A percentile compares a stretch with the other conserved stretches of the same genome.
These are phyloP conservation scores for Numenius arquata DNA, from an alignment of 2,113 vertebrate species.

Conservation along the genomic window DNA sequence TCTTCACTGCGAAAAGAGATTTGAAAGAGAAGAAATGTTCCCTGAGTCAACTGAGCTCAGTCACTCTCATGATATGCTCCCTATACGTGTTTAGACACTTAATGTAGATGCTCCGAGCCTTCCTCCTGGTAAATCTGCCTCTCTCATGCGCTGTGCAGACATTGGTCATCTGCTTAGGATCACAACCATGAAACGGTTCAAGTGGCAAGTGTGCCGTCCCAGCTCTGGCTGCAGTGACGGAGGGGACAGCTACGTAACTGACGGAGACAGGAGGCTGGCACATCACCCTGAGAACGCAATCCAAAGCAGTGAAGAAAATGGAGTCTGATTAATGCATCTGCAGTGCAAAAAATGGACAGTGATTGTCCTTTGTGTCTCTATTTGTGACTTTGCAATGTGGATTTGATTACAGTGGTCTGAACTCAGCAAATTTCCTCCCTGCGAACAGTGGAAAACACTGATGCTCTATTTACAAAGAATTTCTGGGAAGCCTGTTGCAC, in stretches of 20 bases:
- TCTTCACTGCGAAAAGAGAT: neutral
- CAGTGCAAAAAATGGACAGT: neutral
- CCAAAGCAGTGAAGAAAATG: conserved; percentile 1
- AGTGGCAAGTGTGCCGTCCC: neutral
- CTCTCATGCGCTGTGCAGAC: neutral
- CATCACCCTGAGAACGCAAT: neutral
- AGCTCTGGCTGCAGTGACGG: neutral
- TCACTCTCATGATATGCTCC: neutral
- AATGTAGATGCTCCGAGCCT: neutral
- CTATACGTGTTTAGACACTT: neutral
- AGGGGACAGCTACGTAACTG: rapidly evolving
- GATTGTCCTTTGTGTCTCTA: conserved; percentile 10
- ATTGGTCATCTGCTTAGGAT: neutral
- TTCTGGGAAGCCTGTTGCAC: conserved; percentile 51
- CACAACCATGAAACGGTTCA: neutral
- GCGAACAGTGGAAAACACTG: conserved; percentile 2
- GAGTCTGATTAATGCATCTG: neutral
- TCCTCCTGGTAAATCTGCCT: neutral
- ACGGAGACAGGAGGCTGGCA: neutral
- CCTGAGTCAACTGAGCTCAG: neutral
- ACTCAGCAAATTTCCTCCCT: conserved; percentile 44
- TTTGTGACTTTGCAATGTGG: conserved; percentile 16
- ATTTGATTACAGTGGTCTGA: conserved; percentile 14
- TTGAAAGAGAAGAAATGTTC: neutral
- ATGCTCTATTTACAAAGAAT: conserved; percentile 21